Evolutionary conservation across 2,888 invertebrate genomes (phyloP), one percentile per base, ranked within the genome.

Genomic region (Nomada fabriciana): DNA sequence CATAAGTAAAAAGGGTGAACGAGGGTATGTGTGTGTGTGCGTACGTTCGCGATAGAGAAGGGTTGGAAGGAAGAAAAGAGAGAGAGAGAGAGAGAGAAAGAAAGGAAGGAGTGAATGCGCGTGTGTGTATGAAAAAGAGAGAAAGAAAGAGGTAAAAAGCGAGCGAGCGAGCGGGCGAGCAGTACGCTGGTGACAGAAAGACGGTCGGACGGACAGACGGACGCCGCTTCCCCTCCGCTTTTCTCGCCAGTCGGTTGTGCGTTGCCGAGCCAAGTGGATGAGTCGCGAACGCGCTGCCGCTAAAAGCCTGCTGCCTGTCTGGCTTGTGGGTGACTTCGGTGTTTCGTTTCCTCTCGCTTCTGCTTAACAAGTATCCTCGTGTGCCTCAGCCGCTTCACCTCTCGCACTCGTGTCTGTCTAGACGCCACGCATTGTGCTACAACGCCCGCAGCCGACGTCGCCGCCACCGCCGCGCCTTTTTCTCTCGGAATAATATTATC

Each of bases 181-280:
- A 36, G 72, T 61, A 74, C 76, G 83, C 74, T 84, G 89, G 86
- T 89, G 86, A 89, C 84, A 85, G 83, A 82, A 82, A 86, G 88
- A 88, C 86, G 79, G 73, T 72, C 83, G 67, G 76, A 76, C 80
- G 61, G 74, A 86, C 79, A 75, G 77, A 83, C 82, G 59, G 86
- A 80, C 85, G 87, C 85, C 83, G 84, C 81, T 84, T 84, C 86
- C 84, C 85, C 87, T 84, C 83, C 76, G 83, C 77, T 84, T 86
- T 83, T 80, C 86, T 86, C 80, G 90, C 84, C 91, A 93, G 93
- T 93, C 90, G 91, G 90, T 91, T 91, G 93, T 92, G 93, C 92
- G 93, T 92, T 91, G 90, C 92, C 92, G 90, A 92, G 89, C 90
- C 82, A 89, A 90, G 90, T 91, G 91, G 92, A 91, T 90, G 91